A percentile compares a stretch with the other conserved stretches of the same genome.
phyloP scores from a whole-genome alignment of 2,113 vertebrate species.

The Lucifuga dentata region DNA sequence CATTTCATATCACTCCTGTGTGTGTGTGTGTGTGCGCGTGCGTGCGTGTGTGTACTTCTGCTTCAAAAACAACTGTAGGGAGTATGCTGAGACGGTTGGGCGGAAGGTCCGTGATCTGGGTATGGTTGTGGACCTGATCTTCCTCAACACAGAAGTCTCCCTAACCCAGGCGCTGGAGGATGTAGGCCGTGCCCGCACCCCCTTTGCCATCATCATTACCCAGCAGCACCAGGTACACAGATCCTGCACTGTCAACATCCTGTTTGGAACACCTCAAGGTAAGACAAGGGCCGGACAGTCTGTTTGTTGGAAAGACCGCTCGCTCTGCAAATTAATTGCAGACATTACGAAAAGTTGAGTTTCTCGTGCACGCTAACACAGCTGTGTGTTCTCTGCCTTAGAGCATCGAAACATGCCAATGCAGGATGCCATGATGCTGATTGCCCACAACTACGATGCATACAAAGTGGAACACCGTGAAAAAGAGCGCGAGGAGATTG shows the following conservation, averaged over 20 bases:
- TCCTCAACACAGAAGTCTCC: conserved; percentile 98
- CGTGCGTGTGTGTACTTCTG: neutral
- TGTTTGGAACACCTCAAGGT: conserved; percentile 99
- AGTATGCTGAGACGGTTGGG: conserved; percentile 97
- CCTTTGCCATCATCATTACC: conserved; percentile 98
- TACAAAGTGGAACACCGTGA: conserved; percentile 93
- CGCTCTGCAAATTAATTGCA: neutral
- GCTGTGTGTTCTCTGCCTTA: conserved; percentile 43
- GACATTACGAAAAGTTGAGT: neutral
- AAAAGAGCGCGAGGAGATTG: conserved; percentile 94
- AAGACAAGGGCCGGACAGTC: neutral
- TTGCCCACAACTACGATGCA: conserved; percentile 92
- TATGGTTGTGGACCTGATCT: conserved; percentile 99
- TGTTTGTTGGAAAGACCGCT: neutral
- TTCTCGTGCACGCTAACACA: neutral
- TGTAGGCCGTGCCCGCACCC: conserved; percentile 93
- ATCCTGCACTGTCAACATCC: conserved; percentile 98
- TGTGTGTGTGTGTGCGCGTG: conserved; percentile 9
- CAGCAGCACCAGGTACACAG: conserved; percentile 98
- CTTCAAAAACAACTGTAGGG: conserved; percentile 81
- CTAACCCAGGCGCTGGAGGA: conserved; percentile 96
- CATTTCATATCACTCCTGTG: conserved; percentile 49
- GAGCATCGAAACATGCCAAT: conserved; percentile 99
- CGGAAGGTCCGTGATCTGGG: conserved; percentile 95
- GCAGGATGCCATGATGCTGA: conserved; percentile 96